Percentiles rank a stretch among this genome's conserved stretches.
Conservation (phyloP, 2,888 invertebrate species). For the Anthoptus insignis region DNA sequence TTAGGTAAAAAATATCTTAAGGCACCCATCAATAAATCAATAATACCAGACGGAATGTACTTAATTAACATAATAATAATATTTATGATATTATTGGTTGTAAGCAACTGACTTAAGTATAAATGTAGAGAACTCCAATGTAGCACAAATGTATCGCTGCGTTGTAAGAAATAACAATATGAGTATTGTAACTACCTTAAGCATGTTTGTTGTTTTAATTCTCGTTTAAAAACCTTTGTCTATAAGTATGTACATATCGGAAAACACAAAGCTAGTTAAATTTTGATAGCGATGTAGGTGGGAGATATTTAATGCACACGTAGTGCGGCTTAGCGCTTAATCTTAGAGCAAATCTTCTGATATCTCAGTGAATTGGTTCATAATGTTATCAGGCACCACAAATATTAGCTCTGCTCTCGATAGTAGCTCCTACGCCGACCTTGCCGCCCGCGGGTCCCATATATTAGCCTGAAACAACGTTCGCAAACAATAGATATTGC, state of each 20-base stretch:
- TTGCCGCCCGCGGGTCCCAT: conserved; percentile 67
- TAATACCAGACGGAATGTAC: too few relatives aligned
- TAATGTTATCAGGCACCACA: conserved; percentile 79
- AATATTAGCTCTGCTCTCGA: conserved; percentile 79
- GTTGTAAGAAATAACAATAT: too few relatives aligned
- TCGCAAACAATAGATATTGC: conserved; percentile 62
- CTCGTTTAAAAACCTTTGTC: too few relatives aligned
- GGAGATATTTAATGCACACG: conserved; percentile 62
- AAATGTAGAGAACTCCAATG: too few relatives aligned
- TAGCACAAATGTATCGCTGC: too few relatives aligned
- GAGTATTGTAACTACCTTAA: not conserved
- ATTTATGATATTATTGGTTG: too few relatives aligned
- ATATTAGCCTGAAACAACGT: conserved; percentile 67
- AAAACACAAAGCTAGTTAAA: conserved; percentile 42
- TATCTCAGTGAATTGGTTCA: conserved; percentile 82
- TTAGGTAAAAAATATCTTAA: too few relatives aligned
- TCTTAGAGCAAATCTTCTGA: conserved; percentile 81
- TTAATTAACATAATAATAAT: too few relatives aligned
- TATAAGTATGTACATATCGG: conserved; percentile 1
- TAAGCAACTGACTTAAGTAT: too few relatives aligned
- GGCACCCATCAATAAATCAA: too few relatives aligned
- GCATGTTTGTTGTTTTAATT: too few relatives aligned
- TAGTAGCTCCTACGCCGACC: conserved; percentile 72
- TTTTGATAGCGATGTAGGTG: conserved; percentile 37
- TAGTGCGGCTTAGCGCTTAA: conserved; percentile 76